Evolutionary conservation across 2,113 vertebrate genomes (phyloP), one percentile per base, ranked within the genome.

Genomic region (Dasypus novemcinctus): DNA sequence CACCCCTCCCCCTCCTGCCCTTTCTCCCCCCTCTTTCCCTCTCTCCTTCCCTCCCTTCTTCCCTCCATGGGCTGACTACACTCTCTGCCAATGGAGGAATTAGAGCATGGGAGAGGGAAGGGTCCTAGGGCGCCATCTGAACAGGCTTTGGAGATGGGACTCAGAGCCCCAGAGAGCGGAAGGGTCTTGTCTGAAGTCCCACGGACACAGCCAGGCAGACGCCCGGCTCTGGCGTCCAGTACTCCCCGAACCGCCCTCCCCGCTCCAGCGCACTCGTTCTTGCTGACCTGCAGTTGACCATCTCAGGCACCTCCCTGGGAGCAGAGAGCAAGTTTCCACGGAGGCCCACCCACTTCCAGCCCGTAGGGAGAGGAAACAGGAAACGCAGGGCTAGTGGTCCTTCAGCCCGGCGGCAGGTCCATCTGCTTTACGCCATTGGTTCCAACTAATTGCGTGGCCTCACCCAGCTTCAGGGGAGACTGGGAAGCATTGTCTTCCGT

Each of bases 261-360:
- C 36, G 21, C 23, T 27, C 54, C 25, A 2, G 1, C 11, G 1
- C 8, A 43, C 17, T 46, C 38, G 8, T 38, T 57, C 21, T 7
- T 18, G 15, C 18, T 13, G 14, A 1, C 0, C 15, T 27, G 33
- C 29, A 11, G 15, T 3, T 18, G 72, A 17, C 61, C 36, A n/a
- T 38, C 66, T n/a, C 63, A 33, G 88, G 52, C 12, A 31, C 18
- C 17, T 64, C 69, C n/a, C 38, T 14, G 49, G 36, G 33, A 29
- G 12, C 18, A 20, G 46, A 43, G 33, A 29, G 12, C 18, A 20
- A 38, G 9, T 90, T 41, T 78, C 78, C 49, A n/a, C 3, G 33
- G 64, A 25, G 7, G 8, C 25, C 2, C 52, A 52, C 52, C 52
- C 52, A 52, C 52, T 13, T 52, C 52, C 52, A 52, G 52, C 52